Conservation (phyloP, 2,113 vertebrate species). For the Myotis lucifugus region DNA sequence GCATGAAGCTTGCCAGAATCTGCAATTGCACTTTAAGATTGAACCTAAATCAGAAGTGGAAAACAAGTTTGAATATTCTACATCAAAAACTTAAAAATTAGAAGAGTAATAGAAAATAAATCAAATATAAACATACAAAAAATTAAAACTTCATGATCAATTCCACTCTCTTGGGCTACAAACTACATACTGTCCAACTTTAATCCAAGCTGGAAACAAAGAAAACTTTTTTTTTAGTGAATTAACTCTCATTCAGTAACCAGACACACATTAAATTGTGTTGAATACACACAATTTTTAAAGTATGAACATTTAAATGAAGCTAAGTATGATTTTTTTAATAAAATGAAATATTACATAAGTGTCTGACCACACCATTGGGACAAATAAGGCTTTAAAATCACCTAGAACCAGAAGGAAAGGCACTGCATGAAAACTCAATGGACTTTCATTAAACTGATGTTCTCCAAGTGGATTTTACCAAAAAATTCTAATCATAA, state of each 20-base stretch:
- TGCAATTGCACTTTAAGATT: conserved; percentile 99
- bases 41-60: conserved; percentile 89
- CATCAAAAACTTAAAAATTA: conserved; percentile 43
- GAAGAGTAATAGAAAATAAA: conserved; percentile 17
- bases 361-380: not conserved
- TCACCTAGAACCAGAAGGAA: not conserved
- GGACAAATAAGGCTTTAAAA: not conserved
- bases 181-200: not conserved
- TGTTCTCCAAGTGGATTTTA: not conserved
- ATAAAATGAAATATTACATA: not conserved
- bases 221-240: not conserved
- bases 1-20: conserved; percentile 98
- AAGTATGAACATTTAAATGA: not conserved
- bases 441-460: not conserved
- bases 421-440: not conserved
- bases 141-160: not conserved
- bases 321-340: not conserved
- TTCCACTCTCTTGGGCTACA: not conserved
- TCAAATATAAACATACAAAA: not conserved
- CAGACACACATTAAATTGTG: not conserved
- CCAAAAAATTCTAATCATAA: not conserved
- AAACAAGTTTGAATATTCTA: conserved; percentile 58
- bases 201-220: not conserved
- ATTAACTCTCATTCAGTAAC: not conserved
- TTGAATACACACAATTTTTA: not conserved